Evolutionary conservation across 2,797 vertebrate species (phyloP).

Genomic region (Mormyrops attenuatus): DNA sequence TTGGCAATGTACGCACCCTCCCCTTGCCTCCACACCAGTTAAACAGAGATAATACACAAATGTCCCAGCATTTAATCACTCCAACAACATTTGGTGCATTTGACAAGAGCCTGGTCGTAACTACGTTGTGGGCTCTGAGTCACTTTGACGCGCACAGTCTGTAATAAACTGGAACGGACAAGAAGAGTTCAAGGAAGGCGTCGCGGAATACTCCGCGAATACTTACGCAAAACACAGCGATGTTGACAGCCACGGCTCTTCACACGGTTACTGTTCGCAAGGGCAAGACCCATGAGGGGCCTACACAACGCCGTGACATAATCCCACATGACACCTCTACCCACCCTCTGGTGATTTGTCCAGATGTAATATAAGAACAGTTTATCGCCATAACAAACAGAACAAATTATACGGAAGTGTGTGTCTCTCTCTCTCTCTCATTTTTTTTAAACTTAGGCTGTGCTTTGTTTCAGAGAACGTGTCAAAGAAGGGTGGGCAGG

Average conservation of each 20-base stretch:
- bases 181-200: background rate
- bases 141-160: conserved; percentile 1
- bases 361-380: background rate
- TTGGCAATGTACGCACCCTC: background rate
- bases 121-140: background rate
- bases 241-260: background rate
- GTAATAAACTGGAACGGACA: background rate
- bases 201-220: background rate
- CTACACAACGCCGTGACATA: background rate
- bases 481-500: background rate
- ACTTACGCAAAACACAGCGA: background rate
- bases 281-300: background rate
- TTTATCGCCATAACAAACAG: conserved; percentile 6
- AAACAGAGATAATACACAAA: background rate
- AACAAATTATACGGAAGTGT: background rate
- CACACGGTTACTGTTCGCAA: background rate
- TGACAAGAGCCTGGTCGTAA: background rate
- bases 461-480: background rate
- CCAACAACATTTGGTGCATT: conserved; percentile 7
- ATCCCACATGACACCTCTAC: background rate
- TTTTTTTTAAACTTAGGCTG: background rate
- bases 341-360: background rate
- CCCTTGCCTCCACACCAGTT: background rate
- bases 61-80: conserved; percentile 7
- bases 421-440: background rate